A percentile compares a stretch with the other conserved stretches of the same genome.
phyloP scores from a whole-genome alignment of 1,140 invertebrate genomes.

The Metopolophium dirhodum region DNA sequence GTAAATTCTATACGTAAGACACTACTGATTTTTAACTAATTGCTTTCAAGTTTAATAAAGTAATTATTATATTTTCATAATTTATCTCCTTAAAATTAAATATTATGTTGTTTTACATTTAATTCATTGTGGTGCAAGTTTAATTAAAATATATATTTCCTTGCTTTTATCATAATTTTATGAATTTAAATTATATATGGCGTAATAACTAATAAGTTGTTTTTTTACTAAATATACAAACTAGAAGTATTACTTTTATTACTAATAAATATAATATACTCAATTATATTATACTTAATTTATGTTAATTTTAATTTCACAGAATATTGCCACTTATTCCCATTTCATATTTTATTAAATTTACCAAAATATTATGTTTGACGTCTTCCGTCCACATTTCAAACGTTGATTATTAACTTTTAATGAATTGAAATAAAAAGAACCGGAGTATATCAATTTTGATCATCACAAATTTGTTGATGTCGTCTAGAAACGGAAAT shows the following conservation, averaged over 20 bases:
- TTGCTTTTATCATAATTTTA: not conserved
- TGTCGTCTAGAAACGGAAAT: not conserved
- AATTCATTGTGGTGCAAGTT: not conserved
- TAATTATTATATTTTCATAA: not conserved
- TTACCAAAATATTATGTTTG: not conserved
- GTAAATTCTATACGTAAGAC: too few species aligned
- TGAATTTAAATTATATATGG: not conserved
- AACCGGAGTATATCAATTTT: not conserved
- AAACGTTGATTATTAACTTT: slow-evolving; percentile 4
- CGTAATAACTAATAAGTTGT: not conserved
- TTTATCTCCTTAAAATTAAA: not conserved
- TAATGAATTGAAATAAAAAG: not conserved
- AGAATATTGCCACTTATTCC: not conserved
- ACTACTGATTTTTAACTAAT: not conserved
- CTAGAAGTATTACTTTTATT: not conserved
- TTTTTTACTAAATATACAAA: not conserved
- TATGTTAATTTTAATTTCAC: not conserved
- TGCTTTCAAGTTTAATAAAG: not conserved
- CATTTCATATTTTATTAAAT: not conserved
- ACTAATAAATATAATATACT: not conserved
- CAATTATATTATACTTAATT: not conserved
- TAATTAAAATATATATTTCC: not conserved
- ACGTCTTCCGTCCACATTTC: not conserved
- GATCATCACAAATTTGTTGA: not conserved
- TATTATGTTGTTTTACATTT: not conserved